Conservation (phyloP, 2,888 invertebrate species). For the Julus scanicus region DNA sequence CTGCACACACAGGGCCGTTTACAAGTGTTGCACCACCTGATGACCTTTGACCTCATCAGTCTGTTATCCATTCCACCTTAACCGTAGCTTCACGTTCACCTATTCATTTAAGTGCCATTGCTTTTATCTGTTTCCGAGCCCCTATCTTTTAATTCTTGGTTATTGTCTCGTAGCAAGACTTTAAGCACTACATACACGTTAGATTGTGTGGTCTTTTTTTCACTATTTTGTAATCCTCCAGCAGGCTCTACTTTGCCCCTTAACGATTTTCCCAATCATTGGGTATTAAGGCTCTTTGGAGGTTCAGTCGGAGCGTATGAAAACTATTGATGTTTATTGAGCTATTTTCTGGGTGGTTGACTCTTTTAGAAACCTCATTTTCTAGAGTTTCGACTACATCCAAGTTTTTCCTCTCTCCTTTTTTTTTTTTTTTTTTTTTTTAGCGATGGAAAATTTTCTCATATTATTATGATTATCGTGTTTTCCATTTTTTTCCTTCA, state of each 20-base stretch:
- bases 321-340: constrained; percentile 42
- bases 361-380: constrained; percentile 25
- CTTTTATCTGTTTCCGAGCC: constrained; percentile 35
- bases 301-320: constrained; percentile 39
- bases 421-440: not conserved
- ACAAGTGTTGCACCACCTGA: no score
- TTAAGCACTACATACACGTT: constrained; percentile 29
- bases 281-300: constrained; percentile 23
- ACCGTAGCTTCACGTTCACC: not conserved
- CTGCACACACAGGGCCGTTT: no score
- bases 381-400: constrained; percentile 6
- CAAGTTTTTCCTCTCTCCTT: not conserved
- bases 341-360: constrained; percentile 42
- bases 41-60: no score
- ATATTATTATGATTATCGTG: constrained; percentile 35
- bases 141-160: constrained; percentile 38
- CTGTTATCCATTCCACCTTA: not conserved
- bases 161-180: constrained; percentile 10
- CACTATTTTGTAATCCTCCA: constrained; percentile 35
- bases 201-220: constrained; percentile 18
- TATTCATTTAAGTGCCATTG: not conserved
- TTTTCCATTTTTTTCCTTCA: not conserved
- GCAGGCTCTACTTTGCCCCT: constrained; percentile 22
- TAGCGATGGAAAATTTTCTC: not conserved
- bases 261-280: constrained; percentile 42